phyloP scores from a whole-genome alignment of 2,797 vertebrate species.

The Oreonectes daqikongensis region DNA sequence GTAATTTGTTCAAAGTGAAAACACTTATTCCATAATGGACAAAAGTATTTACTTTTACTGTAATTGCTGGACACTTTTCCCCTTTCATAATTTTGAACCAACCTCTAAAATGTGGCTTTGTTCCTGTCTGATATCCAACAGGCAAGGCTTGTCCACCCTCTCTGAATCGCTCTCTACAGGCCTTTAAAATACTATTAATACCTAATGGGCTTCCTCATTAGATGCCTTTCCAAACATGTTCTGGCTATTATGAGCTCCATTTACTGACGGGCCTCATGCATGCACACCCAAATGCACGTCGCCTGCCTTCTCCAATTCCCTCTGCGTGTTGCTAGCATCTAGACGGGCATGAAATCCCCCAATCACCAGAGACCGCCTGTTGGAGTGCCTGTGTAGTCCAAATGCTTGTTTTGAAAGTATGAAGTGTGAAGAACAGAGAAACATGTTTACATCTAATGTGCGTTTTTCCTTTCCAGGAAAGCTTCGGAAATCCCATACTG shows the following conservation, averaged over 20 bases:
- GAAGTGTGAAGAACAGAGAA: not conserved
- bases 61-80: not conserved
- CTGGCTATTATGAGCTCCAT: constrained; percentile 73
- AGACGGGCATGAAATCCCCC: constrained; percentile 1
- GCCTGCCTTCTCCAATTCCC: constrained; percentile 59
- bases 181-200: constrained; percentile 77
- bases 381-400: not conserved
- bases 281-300: constrained; percentile 64
- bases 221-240: constrained; percentile 70
- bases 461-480: not conserved
- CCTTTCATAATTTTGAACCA: constrained; percentile 20
- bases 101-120: constrained; percentile 27
- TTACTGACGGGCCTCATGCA: constrained; percentile 69
- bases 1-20: not conserved
- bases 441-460: not conserved
- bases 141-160: constrained; percentile 25
- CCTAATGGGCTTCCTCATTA: constrained; percentile 79
- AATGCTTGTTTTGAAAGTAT: constrained; percentile 16
- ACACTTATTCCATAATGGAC: not conserved
- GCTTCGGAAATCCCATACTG: constrained; percentile 20
- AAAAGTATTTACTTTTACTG: constrained; percentile 23
- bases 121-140: constrained; percentile 29
- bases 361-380: not conserved
- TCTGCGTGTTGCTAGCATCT: constrained; percentile 27
- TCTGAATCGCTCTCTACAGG: constrained; percentile 59